Evolutionary conservation across 23 tunicate species (phyloP), one percentile per base, ranked within the genome.

Genomic region (Trididemnum nubilum): DNA sequence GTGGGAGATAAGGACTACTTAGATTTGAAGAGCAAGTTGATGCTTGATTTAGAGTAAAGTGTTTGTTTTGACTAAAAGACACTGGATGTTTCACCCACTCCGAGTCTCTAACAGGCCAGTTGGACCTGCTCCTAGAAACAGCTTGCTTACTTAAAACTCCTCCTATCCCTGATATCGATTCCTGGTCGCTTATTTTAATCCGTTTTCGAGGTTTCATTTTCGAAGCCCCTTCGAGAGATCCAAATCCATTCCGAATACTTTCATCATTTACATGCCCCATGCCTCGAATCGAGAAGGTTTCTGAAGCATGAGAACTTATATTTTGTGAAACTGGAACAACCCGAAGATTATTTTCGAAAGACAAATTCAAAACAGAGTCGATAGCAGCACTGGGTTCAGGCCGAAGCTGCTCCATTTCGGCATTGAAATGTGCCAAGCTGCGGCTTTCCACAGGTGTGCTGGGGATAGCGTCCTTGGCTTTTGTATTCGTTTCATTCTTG

Each of bases 101-200:
- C 54, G 54, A 15, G 15, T 44, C 15, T 15, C 12, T 15, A 15
- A 44, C 12, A 9, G 54, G 54, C 9, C 12, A 7, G 9, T 7
- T 9, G 12, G 15, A 44, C 15, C 54, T 9, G 15, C 12, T 7
- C 15, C 54, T 9, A 44, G 74, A 5, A 7, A 31, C 22, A 30
- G 74, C 74, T 33, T 67, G 37, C 22, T 33, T 31, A 38, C 74
- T 67, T 9, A 32, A 5, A 33, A 67, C n/a, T 5, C 74, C 74
- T 3, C 74, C 74, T 38, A 67, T 5, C 33, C 25, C 7, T 30
- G 38, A 3, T 5, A 67, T 67, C 38, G 74, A 31, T 33, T 67
- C 74, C 3, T 5, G n/a, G 22, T 67, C 74, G n/a, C 67, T 61
- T 5, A 61, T 23, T 24, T 61, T 61, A 12, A 21, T 61, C 9